These are phyloP conservation scores for Nesidiocoris tenuis DNA, from an alignment of 2,888 invertebrate genomes.

Conservation along the genomic window DNA sequence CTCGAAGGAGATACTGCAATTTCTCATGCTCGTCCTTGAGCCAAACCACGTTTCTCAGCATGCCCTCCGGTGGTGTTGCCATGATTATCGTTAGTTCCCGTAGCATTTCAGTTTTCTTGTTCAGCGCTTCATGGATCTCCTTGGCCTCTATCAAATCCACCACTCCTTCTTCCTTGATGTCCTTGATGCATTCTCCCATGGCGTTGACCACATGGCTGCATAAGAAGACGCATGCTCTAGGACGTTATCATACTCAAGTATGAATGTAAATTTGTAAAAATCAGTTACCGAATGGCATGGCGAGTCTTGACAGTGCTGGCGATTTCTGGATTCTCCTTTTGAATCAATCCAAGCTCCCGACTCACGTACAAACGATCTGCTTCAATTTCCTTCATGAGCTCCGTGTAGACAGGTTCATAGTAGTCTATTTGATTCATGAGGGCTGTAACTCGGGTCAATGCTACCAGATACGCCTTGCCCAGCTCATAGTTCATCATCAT, in stretches of 20 bases:
- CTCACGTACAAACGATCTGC: slow-evolving; percentile 12
- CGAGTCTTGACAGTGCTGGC: slow-evolving; percentile 35
- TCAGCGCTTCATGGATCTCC: slow-evolving; percentile 6
- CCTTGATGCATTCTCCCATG: slow-evolving; percentile 38
- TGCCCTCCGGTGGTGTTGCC: slow-evolving; percentile 28
- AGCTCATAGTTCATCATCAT: slow-evolving; percentile 35
- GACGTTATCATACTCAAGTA: background rate
- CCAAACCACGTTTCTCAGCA: slow-evolving; percentile 30
- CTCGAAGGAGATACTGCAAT: slow-evolving; percentile 5
- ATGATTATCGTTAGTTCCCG: background rate
- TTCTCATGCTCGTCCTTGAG: slow-evolving; percentile 23
- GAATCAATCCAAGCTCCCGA: slow-evolving; percentile 25
- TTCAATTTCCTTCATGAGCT: slow-evolving; percentile 33
- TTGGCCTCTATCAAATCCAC: slow-evolving; percentile 28
- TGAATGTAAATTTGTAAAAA: background rate
- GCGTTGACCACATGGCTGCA: slow-evolving; percentile 24
- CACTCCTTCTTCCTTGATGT: slow-evolving; percentile 37
- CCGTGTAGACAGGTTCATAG: slow-evolving; percentile 19
- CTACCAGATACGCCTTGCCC: slow-evolving; percentile 26
- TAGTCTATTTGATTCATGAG: slow-evolving; percentile 21
- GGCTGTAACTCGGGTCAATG: slow-evolving; percentile 11
- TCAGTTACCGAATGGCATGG: slow-evolving; percentile 25
- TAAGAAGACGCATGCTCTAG: background rate
- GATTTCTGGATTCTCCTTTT: slow-evolving; percentile 27
- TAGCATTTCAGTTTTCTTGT: slow-evolving; percentile 1